Evolutionary conservation across 2,113 vertebrate genomes (phyloP), one percentile per base, ranked within the genome.

Genomic region (Alligator mississippiensis): DNA sequence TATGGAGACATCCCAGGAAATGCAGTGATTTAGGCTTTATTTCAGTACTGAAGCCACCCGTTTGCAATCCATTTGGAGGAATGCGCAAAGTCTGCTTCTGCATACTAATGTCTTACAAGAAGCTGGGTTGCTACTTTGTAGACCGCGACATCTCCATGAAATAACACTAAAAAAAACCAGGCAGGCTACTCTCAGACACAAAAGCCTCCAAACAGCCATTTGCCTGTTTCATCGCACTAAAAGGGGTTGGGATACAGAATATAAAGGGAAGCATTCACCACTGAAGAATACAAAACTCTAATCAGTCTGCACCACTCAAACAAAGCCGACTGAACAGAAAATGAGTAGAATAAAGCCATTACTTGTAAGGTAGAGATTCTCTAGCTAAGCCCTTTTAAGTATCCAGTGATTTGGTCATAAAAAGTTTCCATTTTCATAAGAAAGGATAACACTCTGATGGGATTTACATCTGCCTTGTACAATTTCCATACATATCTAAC

Each of bases 221-320:
- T 89, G 38, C 84, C 82, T 81, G 63, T 83, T 93, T 76, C 88
- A 93, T 91, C 79, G 88, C 77, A 74, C 81, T 90, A 88, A 95
- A 82, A 79, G 76, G 86, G 60, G 77, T 74, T 94, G 74, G 66
- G 68, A 80, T 74, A 74, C n/a, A 87, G 64, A 87, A 58, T 28
- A 96, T 70, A 96, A 97, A 95, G 64, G 81, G 90, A 79, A 85
- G 74, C 86, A 93, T 95, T 96, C 86, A 96, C 14, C 68, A 92
- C 77, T 38, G 77, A 87, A 92, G 80, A 89, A 72, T 83, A 84
- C n/a, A 70, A 66, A 96, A 94, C 55, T 57, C 82, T 90, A 70
- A 80, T 93, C 90, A 94, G 82, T 28, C 70, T 80, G 78, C 82
- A 90, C 77, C 54, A 38, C 10, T 93, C 30, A 57, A 91, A 96